Evolutionary conservation across 1,140 invertebrate species (phyloP).

Genomic region (Nylanderia fulva): DNA sequence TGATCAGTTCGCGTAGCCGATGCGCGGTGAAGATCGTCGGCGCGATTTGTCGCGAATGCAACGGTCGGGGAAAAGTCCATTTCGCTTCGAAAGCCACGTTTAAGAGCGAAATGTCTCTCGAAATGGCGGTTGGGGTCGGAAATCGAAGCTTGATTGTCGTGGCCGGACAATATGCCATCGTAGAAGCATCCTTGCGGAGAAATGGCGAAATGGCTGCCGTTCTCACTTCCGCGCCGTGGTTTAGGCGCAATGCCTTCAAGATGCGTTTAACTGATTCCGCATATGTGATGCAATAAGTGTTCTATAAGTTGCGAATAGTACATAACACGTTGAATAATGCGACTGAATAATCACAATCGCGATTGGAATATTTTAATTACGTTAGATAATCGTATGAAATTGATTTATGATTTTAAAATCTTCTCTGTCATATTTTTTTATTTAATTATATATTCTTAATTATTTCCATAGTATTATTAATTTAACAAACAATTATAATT

Average conservation of each 20-base stretch:
- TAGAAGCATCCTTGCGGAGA: conserved; percentile 52
- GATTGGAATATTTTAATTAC: neutral
- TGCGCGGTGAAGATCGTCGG: neutral
- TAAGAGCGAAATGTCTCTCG: conserved; percentile 51
- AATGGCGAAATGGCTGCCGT: conserved; percentile 38
- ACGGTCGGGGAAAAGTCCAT: conserved; percentile 48
- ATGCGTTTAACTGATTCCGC: conserved; percentile 35
- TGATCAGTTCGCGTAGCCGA: conserved; percentile 45
- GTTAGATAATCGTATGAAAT: neutral
- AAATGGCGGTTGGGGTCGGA: conserved; percentile 34
- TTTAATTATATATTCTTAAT: neutral
- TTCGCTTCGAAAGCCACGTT: conserved; percentile 43
- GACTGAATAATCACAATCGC: neutral
- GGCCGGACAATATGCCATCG: conserved; percentile 46
- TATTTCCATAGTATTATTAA: neutral
- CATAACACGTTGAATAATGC: neutral
- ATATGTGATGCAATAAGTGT: neutral
- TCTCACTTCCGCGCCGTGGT: neutral
- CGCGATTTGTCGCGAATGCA: conserved; percentile 45
- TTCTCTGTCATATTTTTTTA: neutral
- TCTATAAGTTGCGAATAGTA: neutral
- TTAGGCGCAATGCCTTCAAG: conserved; percentile 18
- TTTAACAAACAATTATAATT: neutral
- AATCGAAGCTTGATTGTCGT: conserved; percentile 58
- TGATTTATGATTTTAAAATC: neutral